Evolutionary conservation across 1,140 invertebrate species (phyloP), one percentile per base, ranked within the genome.

Genomic region (Drosophila miranda): DNA sequence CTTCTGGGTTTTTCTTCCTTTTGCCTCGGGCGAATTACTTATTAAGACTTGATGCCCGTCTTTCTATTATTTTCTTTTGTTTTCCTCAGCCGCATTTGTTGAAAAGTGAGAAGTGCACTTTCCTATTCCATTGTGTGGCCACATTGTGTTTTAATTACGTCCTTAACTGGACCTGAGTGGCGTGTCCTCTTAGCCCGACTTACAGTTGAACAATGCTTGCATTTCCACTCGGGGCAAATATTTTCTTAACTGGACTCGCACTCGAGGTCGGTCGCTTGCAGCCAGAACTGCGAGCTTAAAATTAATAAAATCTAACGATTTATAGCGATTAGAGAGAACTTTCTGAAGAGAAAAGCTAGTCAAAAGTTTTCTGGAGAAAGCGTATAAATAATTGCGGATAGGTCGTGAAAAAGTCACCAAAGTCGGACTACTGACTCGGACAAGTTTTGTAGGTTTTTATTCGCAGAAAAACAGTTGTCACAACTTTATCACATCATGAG

Each of bases 141-240:
- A 66, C 81, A 77, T 84, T 84, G 81, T 84, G 78, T 78, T 76
- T 84, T 84, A 84, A 84, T 84, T 84, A 81, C 71, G 73, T 61
- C 67, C 77, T 75, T 77, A 81, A 84, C 77, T 77, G 70, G 60
- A 63, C 70, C 73, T 64, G 70, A 73, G 70, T 73, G 69, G 70
- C 69, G 60, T 73, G 59, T 73, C 66, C 66, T 69, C 63, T 73
- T 56, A 46, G 70, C 46, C 69, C 57, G 59, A 49, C 79, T 75
- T 66, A 83, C 67, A 57, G 77, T 76, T 75, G 58, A 74, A 64
- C 57, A 53, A 55, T 44, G 69, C 68, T 57, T 62, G 68, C 57
- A 72, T 50, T 68, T 69, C 51, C 66, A 69, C 66, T 69, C 63
- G 26, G 30, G 51, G 41, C 30, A 41, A 69, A 69, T 56, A 8